phyloP scores from a whole-genome alignment of 1,140 invertebrate genomes.

The Caenorhabditis briggsae region DNA sequence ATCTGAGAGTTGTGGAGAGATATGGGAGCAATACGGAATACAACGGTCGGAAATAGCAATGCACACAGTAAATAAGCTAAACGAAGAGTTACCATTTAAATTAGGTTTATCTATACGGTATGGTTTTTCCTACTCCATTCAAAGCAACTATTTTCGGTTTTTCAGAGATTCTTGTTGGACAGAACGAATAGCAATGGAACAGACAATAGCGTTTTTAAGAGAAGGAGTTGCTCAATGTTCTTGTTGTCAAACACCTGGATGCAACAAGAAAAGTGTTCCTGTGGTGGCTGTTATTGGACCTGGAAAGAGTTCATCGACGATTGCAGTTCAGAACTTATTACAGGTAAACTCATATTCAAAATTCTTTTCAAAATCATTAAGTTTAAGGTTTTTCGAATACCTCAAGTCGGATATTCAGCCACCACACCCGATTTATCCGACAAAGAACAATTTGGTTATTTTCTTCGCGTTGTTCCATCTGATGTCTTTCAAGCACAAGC shows the following conservation, averaged over 20 bases:
- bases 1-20: slow-evolving; percentile 82
- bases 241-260: slow-evolving; percentile 77
- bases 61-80: slow-evolving; percentile 81
- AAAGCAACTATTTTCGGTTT: not conserved
- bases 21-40: slow-evolving; percentile 84
- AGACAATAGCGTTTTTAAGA: slow-evolving; percentile 76
- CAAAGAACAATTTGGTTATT: slow-evolving; percentile 86
- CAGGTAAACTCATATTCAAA: slow-evolving; percentile 80
- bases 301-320: slow-evolving; percentile 76
- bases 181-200: slow-evolving; percentile 85
- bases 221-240: slow-evolving; percentile 76
- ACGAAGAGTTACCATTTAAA: slow-evolving; percentile 81
- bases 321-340: slow-evolving; percentile 85
- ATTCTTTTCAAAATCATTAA: not conserved
- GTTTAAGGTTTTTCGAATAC: slow-evolving; percentile 75
- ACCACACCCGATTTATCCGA: slow-evolving; percentile 86
- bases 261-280: slow-evolving; percentile 72
- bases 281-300: slow-evolving; percentile 74
- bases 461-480: slow-evolving; percentile 86
- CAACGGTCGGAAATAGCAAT: slow-evolving; percentile 85
- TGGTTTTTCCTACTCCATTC: not conserved
- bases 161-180: slow-evolving; percentile 86
- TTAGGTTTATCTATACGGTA: slow-evolving; percentile 84
- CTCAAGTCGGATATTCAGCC: slow-evolving; percentile 85
- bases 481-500: slow-evolving; percentile 87